Evolutionary conservation across 35 echinoderm and acorn worm species (phyloP).

Genomic region (Amphiura filiformis): DNA sequence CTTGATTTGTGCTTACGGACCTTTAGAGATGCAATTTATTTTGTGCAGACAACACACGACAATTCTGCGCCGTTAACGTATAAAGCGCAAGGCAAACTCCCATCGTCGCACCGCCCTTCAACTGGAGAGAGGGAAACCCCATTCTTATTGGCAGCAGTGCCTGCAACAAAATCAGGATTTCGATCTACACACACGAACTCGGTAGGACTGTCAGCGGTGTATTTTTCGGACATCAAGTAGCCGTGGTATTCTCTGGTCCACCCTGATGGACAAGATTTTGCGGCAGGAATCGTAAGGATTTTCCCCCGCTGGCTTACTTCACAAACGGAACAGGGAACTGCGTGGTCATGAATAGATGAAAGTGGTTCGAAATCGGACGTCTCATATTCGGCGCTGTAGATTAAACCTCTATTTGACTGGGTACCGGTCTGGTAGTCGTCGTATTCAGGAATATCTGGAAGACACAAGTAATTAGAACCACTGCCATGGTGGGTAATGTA

Average conservation of each 20-base stretch:
- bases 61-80: background rate
- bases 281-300: background rate
- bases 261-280: background rate
- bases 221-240: background rate
- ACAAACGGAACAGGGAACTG: background rate
- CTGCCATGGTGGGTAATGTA: too few relatives aligned
- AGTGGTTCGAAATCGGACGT: background rate
- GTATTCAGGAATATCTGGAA: background rate
- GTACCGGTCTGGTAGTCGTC: background rate
- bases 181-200: background rate
- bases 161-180: background rate
- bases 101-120: background rate
- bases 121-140: background rate
- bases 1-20: too few relatives aligned
- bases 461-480: too few relatives aligned
- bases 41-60: background rate
- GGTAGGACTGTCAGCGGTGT: background rate
- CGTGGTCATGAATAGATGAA: background rate
- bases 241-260: conserved; percentile 7
- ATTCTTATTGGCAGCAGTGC: background rate
- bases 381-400: background rate
- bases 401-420: background rate
- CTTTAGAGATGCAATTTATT: too few relatives aligned
- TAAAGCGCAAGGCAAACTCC: background rate
- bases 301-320: background rate